phyloP scores from a whole-genome alignment of 2,797 vertebrate genomes.

The Heliangelus exortis region DNA sequence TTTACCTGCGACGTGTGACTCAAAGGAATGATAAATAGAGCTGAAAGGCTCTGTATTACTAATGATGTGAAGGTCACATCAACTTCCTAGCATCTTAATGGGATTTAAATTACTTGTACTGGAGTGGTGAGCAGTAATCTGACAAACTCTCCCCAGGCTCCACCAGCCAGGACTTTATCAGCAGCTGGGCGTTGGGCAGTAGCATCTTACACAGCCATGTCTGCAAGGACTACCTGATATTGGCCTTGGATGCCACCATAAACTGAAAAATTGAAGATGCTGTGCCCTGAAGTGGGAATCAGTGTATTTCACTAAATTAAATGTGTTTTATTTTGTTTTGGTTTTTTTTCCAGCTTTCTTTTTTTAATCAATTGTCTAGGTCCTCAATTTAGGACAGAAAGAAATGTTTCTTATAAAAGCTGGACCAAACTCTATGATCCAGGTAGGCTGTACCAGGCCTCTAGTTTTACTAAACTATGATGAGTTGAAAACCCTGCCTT shows the following conservation, averaged over 20 bases:
- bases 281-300: neutral
- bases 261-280: neutral
- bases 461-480: neutral
- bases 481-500: neutral
- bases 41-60: neutral
- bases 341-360: neutral
- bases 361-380: neutral
- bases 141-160: neutral
- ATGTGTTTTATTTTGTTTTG: neutral
- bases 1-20: neutral
- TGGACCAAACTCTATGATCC: neutral
- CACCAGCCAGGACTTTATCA: neutral
- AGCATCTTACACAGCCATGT: neutral
- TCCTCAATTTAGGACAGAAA: neutral
- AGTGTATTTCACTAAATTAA: neutral
- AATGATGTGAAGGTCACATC: conserved; percentile 12
- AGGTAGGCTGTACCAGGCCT: neutral
- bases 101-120: neutral
- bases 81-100: neutral
- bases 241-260: neutral
- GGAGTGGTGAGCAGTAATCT: neutral
- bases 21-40: neutral
- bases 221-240: neutral
- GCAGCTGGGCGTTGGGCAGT: neutral
- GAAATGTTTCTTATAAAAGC: neutral